A percentile compares a stretch with the other conserved stretches of the same genome.
Evolutionary conservation across 1,140 invertebrate species (phyloP).

Genomic region (Panagrolaimus sp.): DNA sequence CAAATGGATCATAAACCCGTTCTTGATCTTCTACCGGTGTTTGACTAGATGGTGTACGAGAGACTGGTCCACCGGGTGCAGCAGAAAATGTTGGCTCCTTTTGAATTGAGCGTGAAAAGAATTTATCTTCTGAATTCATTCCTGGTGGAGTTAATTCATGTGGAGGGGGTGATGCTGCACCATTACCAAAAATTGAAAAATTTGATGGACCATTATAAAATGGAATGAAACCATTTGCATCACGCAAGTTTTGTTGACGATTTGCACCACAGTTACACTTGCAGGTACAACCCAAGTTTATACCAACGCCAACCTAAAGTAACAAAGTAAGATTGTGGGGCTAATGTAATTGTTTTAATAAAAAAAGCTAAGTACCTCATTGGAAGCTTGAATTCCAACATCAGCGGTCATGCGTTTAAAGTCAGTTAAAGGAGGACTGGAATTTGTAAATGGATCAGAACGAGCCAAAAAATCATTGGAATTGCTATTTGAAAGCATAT

Average conservation of each 20-base stretch:
- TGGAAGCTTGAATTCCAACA: slow-evolving; percentile 6
- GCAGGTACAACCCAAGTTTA: slow-evolving; percentile 6
- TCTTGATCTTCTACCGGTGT: background rate
- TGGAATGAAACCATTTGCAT: slow-evolving; percentile 10
- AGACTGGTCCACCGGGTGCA: slow-evolving; percentile 1
- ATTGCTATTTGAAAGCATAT: background rate
- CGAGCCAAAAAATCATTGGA: background rate
- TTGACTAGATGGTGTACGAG: slow-evolving; percentile 13
- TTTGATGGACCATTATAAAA: background rate
- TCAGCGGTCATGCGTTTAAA: background rate
- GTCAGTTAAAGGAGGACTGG: background rate
- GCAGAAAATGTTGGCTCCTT: background rate
- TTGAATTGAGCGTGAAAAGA: background rate
- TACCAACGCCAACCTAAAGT: background rate
- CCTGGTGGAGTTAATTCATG: background rate
- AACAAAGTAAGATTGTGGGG: background rate
- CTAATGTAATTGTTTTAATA: background rate
- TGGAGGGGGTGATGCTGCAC: background rate
- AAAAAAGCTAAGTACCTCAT: background rate
- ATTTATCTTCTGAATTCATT: background rate
- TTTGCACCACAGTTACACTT: slow-evolving; percentile 5
- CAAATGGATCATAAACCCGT: slow-evolving; percentile 6
- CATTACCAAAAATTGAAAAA: background rate
- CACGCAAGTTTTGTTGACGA: background rate
- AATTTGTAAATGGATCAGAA: background rate